These are phyloP conservation scores for Conchocele bisecta DNA, from an alignment of 2,888 invertebrate genomes.

Conservation along the genomic window DNA sequence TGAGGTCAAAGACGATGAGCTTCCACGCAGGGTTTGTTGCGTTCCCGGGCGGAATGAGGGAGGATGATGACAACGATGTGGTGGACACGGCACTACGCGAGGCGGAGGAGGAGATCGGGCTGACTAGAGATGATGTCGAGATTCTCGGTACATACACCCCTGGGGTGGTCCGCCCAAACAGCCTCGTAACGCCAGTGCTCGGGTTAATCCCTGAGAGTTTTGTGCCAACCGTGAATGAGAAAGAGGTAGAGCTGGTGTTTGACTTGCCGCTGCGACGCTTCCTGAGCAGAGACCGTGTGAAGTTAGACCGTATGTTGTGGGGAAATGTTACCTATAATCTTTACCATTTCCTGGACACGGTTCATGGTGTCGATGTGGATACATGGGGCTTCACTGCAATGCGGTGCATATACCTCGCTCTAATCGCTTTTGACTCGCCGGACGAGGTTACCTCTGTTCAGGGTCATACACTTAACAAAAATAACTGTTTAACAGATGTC, in stretches of 20 bases:
- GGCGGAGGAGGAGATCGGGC: slow-evolving; percentile 80
- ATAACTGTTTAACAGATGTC: slow-evolving; percentile 8
- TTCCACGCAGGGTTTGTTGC: slow-evolving; percentile 75
- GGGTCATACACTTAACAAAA: neutral
- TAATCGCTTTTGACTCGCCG: slow-evolving; percentile 55
- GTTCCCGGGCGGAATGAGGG: slow-evolving; percentile 80
- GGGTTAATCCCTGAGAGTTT: slow-evolving; percentile 72
- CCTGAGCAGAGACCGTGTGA: slow-evolving; percentile 54
- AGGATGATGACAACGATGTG: slow-evolving; percentile 71
- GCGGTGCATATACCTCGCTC: slow-evolving; percentile 63
- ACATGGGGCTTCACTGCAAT: slow-evolving; percentile 76
- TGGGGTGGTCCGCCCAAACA: slow-evolving; percentile 64
- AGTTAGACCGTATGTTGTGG: slow-evolving; percentile 12
- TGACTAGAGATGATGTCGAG: slow-evolving; percentile 67
- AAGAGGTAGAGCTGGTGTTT: slow-evolving; percentile 77
- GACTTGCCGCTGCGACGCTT: slow-evolving; percentile 75
- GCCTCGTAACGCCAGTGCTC: slow-evolving; percentile 74
- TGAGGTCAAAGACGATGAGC: slow-evolving; percentile 66
- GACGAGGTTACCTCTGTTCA: slow-evolving; percentile 1
- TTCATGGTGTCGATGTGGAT: slow-evolving; percentile 56
- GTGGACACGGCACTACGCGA: slow-evolving; percentile 78
- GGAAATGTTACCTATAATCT: slow-evolving; percentile 14
- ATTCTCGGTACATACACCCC: slow-evolving; percentile 70
- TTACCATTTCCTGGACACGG: slow-evolving; percentile 65
- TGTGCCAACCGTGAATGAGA: slow-evolving; percentile 67